Evolutionary conservation across 64 coral and sea anemone genomes (phyloP), one percentile per base, ranked within the genome.

Genomic region (Astreopora myriophthalma): DNA sequence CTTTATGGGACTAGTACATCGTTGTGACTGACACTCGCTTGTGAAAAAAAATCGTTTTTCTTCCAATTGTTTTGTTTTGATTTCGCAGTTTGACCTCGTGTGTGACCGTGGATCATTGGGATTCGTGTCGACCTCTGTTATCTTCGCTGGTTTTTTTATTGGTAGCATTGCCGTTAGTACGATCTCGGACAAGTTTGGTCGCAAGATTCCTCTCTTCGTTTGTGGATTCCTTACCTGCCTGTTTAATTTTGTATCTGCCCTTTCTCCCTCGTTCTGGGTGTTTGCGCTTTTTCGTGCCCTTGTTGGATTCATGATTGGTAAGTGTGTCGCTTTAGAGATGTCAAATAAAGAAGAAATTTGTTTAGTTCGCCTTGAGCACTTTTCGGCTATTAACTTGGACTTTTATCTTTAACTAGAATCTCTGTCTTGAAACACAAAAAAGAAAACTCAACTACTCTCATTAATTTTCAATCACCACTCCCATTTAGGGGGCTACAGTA

Each of bases 261-360:
- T 94, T 35, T 48, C 86, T 27, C 23, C 29, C 9, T 20, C 34
- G 5, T 95, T 92, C 51, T 95, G 94, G 94, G 35, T 95, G 30
- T 95, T 95, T 73, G 94, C 87, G 48, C 48, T 95, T 14, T 95
- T 78, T 82, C 89, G 94, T 28, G 73, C 85, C 30, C 76, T 95
- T 31, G 85, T 95, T 70, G 89, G 89, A 5, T 80, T 91, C 62
- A 48, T 81, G 20, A 51, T 91, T 71, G 89, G 89, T 91, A 35
- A 88, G 85, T 28, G 16, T 22, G 5, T 16, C 10, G 24, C 1
- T 27, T 78, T 78, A 55, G 51, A 55, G 17, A 16, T 8, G 11
- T 10, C 40, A 44, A 6, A 44, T 44, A 8, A 10, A 44, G 11
- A 44, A 6, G 6, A 10, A 44, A 44, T 44, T 10, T 6, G 11